phyloP scores from a whole-genome alignment of 2,797 vertebrate species.

The Protosalanx chinensis region DNA sequence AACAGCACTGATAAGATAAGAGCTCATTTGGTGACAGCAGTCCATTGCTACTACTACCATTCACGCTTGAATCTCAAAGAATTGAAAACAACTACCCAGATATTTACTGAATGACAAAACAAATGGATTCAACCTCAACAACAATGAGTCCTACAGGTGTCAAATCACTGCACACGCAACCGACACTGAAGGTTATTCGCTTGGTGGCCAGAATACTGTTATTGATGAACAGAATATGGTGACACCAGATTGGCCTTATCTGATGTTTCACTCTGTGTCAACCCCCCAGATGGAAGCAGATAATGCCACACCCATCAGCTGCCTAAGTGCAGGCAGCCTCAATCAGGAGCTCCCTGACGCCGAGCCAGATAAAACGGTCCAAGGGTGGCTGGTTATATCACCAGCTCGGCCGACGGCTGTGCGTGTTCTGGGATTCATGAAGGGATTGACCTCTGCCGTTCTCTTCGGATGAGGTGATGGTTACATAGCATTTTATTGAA shows the following conservation, averaged over 20 bases:
- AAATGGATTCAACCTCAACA: neutral
- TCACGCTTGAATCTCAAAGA: no score
- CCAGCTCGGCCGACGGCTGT: conserved; percentile 25
- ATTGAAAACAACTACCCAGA: no score
- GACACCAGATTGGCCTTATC: neutral
- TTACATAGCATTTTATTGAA: neutral
- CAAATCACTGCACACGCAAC: neutral
- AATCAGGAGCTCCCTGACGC: conserved; percentile 32
- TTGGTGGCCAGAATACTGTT: no score
- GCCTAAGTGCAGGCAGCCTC: conserved; percentile 12
- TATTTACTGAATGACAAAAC: no score
- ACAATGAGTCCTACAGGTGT: no score
- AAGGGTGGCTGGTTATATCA: conserved; percentile 49
- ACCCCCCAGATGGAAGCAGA: conserved; percentile 16
- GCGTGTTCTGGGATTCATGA: conserved; percentile 29
- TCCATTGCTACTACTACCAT: conserved; percentile 8
- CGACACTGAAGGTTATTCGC: neutral
- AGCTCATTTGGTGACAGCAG: conserved; percentile 9
- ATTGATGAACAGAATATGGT: neutral
- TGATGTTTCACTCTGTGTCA: neutral
- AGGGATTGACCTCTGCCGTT: neutral
- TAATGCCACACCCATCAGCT: conserved; percentile 9
- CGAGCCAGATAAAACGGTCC: conserved; percentile 40
- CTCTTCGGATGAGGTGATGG: neutral
- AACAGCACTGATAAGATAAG: conserved; percentile 57